These are phyloP conservation scores for Scolopax mira DNA, from an alignment of 2,113 vertebrate genomes.

Conservation along the genomic window DNA sequence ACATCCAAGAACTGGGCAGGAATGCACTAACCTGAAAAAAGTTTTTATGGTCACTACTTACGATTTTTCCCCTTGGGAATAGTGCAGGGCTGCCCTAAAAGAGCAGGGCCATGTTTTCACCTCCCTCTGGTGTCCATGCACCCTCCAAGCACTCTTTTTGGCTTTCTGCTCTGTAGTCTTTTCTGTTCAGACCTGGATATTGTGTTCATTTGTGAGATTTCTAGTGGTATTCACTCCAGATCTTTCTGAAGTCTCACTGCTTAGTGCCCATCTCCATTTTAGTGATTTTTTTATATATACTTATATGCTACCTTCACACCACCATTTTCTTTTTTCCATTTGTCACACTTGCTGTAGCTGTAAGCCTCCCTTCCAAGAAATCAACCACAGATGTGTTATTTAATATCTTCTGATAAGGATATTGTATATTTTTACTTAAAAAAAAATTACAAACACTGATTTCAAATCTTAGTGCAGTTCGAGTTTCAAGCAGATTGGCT, in stretches of 20 bases:
- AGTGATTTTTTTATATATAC: background rate
- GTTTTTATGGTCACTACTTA: background rate
- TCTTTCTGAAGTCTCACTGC: background rate
- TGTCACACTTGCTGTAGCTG: background rate
- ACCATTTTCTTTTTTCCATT: background rate
- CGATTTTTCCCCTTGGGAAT: background rate
- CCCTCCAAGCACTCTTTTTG: background rate
- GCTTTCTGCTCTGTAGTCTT: background rate
- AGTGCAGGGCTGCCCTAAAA: background rate
- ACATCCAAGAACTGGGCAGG: background rate
- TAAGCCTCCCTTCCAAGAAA: background rate
- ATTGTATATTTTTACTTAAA: background rate
- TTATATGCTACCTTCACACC: background rate
- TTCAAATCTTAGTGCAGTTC: background rate
- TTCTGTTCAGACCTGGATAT: background rate
- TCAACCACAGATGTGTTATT: background rate
- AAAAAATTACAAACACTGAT: background rate
- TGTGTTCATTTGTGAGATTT: background rate
- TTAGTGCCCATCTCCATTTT: background rate
- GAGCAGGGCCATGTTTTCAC: accelerated
- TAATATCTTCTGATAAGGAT: background rate
- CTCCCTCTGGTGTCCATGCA: background rate
- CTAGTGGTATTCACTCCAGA: background rate
- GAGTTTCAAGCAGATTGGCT: background rate
- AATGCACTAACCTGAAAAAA: background rate